Evolutionary conservation across 2,797 vertebrate genomes (phyloP).

Genomic region (Acrossocheilus wenchowensis): DNA sequence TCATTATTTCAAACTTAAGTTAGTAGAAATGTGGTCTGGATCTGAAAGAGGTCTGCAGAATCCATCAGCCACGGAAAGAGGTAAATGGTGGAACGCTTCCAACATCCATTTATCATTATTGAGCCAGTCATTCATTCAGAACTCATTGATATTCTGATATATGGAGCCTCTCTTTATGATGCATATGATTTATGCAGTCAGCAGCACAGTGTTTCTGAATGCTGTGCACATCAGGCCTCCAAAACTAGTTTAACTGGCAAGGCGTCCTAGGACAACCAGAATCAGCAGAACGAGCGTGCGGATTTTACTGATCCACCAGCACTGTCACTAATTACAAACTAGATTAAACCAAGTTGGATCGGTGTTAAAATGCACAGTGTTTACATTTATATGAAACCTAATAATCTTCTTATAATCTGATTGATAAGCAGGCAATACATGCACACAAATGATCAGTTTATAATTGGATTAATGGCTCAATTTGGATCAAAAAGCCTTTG

Average conservation of each 20-base stretch:
- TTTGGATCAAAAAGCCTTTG: neutral
- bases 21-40: neutral
- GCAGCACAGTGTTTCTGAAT: neutral
- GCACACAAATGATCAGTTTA: neutral
- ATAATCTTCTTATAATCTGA: neutral
- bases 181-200: neutral
- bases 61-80: neutral
- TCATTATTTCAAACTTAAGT: neutral
- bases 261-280: neutral
- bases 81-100: neutral
- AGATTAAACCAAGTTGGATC: neutral
- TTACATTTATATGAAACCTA: neutral
- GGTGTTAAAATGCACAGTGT: neutral
- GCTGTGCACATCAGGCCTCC: neutral
- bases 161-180: neutral
- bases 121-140: conserved; percentile 12
- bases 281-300: neutral
- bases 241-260: neutral
- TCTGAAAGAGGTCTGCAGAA: conserved; percentile 2
- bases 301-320: neutral
- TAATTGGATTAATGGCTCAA: too few relatives aligned
- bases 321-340: neutral
- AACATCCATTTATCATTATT: neutral
- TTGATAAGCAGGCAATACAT: neutral
- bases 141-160: neutral